Percentiles rank a stretch among this genome's conserved stretches.
Evolutionary conservation across 2,888 invertebrate species (phyloP).

Genomic region (Plebejus argus): DNA sequence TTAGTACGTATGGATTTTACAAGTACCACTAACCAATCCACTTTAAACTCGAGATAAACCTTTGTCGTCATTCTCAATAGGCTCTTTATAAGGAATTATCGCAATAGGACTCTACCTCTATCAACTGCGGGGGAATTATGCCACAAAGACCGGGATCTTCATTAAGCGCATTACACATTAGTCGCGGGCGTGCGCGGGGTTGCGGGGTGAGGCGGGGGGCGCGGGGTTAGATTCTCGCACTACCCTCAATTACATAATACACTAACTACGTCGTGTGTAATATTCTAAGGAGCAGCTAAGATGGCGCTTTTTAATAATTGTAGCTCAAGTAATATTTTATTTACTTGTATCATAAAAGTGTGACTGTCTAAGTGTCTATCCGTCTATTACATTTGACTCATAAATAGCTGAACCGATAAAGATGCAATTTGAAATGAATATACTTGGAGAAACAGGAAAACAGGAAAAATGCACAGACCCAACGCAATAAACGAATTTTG

Average conservation of each 20-base stretch:
- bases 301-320: conserved; percentile 38
- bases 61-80: neutral
- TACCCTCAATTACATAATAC: conserved; percentile 51
- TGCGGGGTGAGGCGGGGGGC: neutral
- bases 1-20: no score
- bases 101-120: neutral
- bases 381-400: no score
- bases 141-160: conserved; percentile 15
- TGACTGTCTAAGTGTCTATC: no score
- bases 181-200: neutral
- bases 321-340: neutral
- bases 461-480: no score
- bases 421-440: neutral
- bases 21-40: neutral
- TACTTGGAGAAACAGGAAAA: no score
- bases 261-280: conserved; percentile 50
- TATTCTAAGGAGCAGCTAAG: conserved; percentile 42
- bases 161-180: conserved; percentile 24
- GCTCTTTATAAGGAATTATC: neutral
- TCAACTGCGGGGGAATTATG: neutral
- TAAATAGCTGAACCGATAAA: neutral
- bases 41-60: neutral
- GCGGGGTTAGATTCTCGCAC: conserved; percentile 46
- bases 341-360: no score
- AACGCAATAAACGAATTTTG: no score